Percentiles rank a stretch among this genome's conserved stretches.
These are phyloP conservation scores for Gonioctena quinquepunctata DNA, from an alignment of 1,140 invertebrate genomes.

Conservation along the genomic window DNA sequence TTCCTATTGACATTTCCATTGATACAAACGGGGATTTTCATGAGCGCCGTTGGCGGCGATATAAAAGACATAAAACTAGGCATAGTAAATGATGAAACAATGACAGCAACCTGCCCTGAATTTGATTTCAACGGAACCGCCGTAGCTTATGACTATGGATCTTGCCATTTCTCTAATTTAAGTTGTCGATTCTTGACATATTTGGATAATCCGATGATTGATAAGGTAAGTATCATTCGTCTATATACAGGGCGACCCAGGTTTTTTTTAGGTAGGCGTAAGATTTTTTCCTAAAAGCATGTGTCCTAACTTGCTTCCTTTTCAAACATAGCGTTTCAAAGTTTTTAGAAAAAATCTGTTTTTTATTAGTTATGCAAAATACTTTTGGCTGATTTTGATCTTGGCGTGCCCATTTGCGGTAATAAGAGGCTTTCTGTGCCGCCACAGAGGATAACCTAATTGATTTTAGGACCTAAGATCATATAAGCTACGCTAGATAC, in stretches of 20 bases:
- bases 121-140: conserved; percentile 40
- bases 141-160: conserved; percentile 41
- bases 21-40: conserved; percentile 78
- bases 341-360: too few species aligned
- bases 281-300: background rate
- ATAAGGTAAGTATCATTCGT: conserved; percentile 55
- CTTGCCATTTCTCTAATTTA: conserved; percentile 60
- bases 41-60: conserved; percentile 77
- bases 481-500: too few species aligned
- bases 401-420: too few species aligned
- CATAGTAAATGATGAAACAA: conserved; percentile 75
- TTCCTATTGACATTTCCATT: conserved; percentile 84
- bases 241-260: background rate
- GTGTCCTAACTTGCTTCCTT: too few species aligned
- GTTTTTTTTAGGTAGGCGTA: background rate
- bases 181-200: conserved; percentile 63
- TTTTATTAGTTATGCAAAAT: too few species aligned
- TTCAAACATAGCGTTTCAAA: too few species aligned
- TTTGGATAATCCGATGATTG: conserved; percentile 57
- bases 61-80: conserved; percentile 73
- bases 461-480: too few species aligned
- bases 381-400: too few species aligned
- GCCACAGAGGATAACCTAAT: too few species aligned
- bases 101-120: conserved; percentile 52
- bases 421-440: too few species aligned